Evolutionary conservation across 2,888 invertebrate genomes (phyloP).

Genomic region (Blastobasis lacticolella): DNA sequence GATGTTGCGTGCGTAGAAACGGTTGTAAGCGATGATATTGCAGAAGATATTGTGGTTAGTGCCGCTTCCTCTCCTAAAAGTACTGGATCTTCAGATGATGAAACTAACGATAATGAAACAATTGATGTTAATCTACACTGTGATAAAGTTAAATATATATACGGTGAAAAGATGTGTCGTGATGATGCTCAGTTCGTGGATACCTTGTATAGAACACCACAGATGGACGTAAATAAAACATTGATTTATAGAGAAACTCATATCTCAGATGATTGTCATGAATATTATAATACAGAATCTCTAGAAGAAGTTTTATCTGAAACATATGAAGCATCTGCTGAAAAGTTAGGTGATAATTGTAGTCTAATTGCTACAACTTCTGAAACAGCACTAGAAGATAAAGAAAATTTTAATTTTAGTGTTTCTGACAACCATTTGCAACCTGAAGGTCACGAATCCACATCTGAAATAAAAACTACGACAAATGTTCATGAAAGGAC

Average conservation of each 20-base stretch:
- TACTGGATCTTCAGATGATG: conserved; percentile 22
- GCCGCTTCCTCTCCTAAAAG: conserved; percentile 34
- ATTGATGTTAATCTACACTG: conserved; percentile 12
- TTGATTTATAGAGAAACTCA: conserved; percentile 26
- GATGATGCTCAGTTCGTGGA: conserved; percentile 47
- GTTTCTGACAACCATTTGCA: conserved; percentile 8
- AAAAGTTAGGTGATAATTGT: not conserved
- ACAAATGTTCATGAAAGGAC: too few relatives aligned
- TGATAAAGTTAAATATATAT: conserved; percentile 38
- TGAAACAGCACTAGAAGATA: conserved; percentile 23
- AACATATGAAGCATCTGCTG: conserved; percentile 21
- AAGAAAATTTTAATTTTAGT: conserved; percentile 27
- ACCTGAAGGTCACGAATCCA: conserved; percentile 13
- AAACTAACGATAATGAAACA: conserved; percentile 21
- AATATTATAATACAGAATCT: conserved; percentile 33
- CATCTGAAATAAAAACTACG: too few relatives aligned
- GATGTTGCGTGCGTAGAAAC: conserved; percentile 64
- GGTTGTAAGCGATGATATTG: conserved; percentile 57
- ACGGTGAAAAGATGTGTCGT: conserved; percentile 44
- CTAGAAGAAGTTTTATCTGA: conserved; percentile 38
- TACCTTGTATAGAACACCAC: conserved; percentile 50
- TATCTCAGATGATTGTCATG: conserved; percentile 14
- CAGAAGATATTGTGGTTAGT: conserved; percentile 48
- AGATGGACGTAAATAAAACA: conserved; percentile 54
- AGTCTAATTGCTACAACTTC: not conserved